These are phyloP conservation scores for Morinoia aosen DNA, from an alignment of 2,888 invertebrate genomes.

Conservation along the genomic window DNA sequence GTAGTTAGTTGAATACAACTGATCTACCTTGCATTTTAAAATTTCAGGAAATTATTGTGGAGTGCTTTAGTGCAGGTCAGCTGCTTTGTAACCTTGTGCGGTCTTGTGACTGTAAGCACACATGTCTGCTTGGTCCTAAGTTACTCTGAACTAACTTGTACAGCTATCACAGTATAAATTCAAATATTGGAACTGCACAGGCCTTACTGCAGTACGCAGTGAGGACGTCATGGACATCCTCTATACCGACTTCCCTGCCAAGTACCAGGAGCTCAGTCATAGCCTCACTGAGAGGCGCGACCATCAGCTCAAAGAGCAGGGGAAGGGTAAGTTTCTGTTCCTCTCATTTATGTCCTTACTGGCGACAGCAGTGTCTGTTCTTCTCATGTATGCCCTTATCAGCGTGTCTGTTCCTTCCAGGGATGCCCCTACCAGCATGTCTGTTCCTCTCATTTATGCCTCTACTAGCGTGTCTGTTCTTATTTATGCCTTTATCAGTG, in stretches of 20 bases:
- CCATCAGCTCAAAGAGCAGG: conserved; percentile 64
- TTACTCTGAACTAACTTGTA: not conserved
- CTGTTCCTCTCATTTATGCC: not conserved
- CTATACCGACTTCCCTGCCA: conserved; percentile 94
- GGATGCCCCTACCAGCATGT: conserved; percentile 48
- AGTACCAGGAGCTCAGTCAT: conserved; percentile 76
- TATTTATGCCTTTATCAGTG: not conserved
- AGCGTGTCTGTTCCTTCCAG: not conserved
- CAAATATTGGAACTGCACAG: conserved; percentile 70
- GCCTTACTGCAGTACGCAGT: conserved; percentile 90
- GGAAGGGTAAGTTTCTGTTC: conserved; percentile 58
- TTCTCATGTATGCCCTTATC: too few species aligned
- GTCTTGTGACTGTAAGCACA: too few species aligned
- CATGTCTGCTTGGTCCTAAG: not conserved
- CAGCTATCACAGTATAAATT: not conserved
- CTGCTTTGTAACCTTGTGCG: too few species aligned
- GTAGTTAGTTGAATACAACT: too few species aligned
- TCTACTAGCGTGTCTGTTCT: conserved; percentile 52
- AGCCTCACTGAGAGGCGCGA: conserved; percentile 60
- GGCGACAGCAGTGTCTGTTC: not conserved
- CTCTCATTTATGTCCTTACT: not conserved
- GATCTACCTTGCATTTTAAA: too few species aligned
- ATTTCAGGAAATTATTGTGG: too few species aligned
- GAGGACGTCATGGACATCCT: conserved; percentile 96
- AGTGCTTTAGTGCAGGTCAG: too few species aligned